Evolutionary conservation across 2,888 invertebrate genomes (phyloP).

Genomic region (Heliconius ismenius): DNA sequence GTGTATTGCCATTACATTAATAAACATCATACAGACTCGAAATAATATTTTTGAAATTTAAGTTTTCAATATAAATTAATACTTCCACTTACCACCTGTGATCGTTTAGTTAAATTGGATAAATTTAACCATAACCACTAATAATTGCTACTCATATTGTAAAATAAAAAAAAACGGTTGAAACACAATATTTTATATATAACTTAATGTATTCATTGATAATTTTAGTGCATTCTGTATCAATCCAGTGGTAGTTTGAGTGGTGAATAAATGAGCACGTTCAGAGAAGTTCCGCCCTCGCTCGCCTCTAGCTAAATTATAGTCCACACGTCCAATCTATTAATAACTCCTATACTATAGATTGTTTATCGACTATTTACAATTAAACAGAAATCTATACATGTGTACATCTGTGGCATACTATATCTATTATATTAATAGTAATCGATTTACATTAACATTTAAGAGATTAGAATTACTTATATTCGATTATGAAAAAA

Average conservation of each 20-base stretch:
- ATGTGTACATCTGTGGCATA: background rate
- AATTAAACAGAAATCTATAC: background rate
- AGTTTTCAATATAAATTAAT: too few relatives aligned
- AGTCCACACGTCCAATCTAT: conserved; percentile 44
- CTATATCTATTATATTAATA: too few relatives aligned
- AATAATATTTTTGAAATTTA: too few relatives aligned
- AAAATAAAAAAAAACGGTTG: background rate
- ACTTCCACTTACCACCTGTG: too few relatives aligned
- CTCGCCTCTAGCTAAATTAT: conserved; percentile 39
- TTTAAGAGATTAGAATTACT: background rate
- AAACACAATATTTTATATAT: background rate
- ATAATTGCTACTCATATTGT: too few relatives aligned
- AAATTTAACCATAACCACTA: too few relatives aligned
- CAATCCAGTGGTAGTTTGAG: conserved; percentile 33
- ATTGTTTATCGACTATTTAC: conserved; percentile 30
- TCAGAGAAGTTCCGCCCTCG: conserved; percentile 44
- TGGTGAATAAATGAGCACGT: conserved; percentile 48
- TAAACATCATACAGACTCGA: too few relatives aligned
- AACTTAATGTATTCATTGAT: conserved; percentile 26
- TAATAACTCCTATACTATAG: conserved; percentile 40
- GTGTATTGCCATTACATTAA: too few relatives aligned
- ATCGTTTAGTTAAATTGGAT: too few relatives aligned
- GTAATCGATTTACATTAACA: background rate
- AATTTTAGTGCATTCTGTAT: conserved; percentile 38
- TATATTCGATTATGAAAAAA: too few relatives aligned